Percentiles rank a stretch among this genome's conserved stretches.
Evolutionary conservation across 2,113 vertebrate genomes (phyloP).

Genomic region (Typhlomys cinereus): DNA sequence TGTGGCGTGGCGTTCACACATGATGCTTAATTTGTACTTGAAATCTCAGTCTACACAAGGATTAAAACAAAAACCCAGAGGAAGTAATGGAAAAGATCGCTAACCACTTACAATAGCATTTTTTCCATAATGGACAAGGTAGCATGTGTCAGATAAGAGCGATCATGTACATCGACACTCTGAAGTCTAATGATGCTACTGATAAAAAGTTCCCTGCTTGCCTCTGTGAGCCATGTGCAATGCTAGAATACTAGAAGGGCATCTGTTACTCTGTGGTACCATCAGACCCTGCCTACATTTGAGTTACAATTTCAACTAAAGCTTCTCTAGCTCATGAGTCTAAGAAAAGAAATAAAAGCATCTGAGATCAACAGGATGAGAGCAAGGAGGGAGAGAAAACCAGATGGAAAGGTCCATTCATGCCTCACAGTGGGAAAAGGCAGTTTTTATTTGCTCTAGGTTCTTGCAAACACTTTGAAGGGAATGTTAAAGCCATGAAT

Average conservation of each 20-base stretch:
- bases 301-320: slow-evolving; percentile 17
- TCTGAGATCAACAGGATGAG: neutral
- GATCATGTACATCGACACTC: slow-evolving; percentile 7
- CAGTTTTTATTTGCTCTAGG: neutral
- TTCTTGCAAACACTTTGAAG: neutral
- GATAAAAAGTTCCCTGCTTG: slow-evolving; percentile 39
- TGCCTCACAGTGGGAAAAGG: neutral
- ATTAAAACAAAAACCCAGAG: slow-evolving; percentile 27
- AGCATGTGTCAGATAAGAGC: slow-evolving; percentile 33
- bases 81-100: neutral
- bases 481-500: neutral
- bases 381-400: neutral
- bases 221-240: neutral
- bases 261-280: neutral
- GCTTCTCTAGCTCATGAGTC: neutral
- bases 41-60: neutral
- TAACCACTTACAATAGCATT: neutral
- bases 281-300: slow-evolving; percentile 20
- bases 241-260: neutral
- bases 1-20: neutral
- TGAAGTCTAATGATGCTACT: slow-evolving; percentile 21
- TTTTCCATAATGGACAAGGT: neutral
- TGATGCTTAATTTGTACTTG: neutral
- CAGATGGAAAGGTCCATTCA: neutral
- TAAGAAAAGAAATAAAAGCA: slow-evolving; percentile 45